A percentile compares a stretch with the other conserved stretches of the same genome.
Evolutionary conservation across 2,797 vertebrate genomes (phyloP).

Genomic region (Merluccius polli): DNA sequence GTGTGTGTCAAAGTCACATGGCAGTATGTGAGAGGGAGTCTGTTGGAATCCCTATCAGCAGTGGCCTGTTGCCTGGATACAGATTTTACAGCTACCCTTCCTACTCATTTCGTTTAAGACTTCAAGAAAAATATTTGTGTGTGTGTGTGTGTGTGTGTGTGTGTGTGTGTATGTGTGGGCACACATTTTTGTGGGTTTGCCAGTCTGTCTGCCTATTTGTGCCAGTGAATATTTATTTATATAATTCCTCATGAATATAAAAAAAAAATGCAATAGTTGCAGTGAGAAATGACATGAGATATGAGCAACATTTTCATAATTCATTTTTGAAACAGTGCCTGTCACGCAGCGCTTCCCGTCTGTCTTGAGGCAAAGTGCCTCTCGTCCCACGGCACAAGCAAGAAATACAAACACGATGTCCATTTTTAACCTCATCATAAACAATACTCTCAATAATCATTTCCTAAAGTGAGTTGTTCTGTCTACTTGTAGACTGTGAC

Average conservation of each 20-base stretch:
- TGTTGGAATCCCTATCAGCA: constrained; percentile 61
- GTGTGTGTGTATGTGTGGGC: neutral
- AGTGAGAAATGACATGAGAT: neutral
- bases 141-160: constrained; percentile 18
- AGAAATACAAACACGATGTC: constrained; percentile 57
- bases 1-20: constrained; percentile 34
- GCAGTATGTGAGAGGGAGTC: constrained; percentile 48
- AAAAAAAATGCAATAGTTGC: neutral
- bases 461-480: constrained; percentile 49
- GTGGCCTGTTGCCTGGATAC: constrained; percentile 76
- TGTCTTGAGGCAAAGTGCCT: constrained; percentile 29
- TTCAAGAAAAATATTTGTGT: constrained; percentile 30
- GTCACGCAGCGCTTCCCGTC: neutral
- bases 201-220: neutral
- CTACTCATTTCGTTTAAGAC: constrained; percentile 69
- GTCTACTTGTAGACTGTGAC: constrained; percentile 29
- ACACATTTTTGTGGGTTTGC: constrained; percentile 4
- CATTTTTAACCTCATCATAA: constrained; percentile 66
- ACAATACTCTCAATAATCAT: constrained; percentile 53
- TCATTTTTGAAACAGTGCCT: constrained; percentile 3
- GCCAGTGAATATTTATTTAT: neutral
- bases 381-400: constrained; percentile 46
- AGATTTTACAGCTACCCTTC: constrained; percentile 46
- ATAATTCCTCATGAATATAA: neutral
- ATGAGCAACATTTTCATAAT: neutral